Percentiles rank a stretch among this genome's conserved stretches.
phyloP scores from a whole-genome alignment of 2,113 vertebrate species.

The Collichthys lucidus region DNA sequence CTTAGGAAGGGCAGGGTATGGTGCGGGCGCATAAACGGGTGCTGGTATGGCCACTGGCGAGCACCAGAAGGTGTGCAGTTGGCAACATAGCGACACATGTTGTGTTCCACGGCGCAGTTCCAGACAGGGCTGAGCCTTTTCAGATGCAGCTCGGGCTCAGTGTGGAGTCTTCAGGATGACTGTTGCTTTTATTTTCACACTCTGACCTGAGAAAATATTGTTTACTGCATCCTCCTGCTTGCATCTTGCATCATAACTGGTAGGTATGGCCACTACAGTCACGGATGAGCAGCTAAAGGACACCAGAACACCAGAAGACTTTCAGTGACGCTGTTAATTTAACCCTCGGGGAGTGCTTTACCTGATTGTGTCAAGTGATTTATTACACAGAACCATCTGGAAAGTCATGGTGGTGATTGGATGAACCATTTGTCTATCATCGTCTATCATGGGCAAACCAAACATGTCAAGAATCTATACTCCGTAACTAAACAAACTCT shows the following conservation, averaged over 20 bases:
- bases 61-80: constrained; percentile 59
- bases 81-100: constrained; percentile 58
- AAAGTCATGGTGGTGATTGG: too few species aligned
- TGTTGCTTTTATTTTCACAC: constrained; percentile 52
- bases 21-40: constrained; percentile 31
- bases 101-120: constrained; percentile 22
- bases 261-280: constrained; percentile 28
- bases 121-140: constrained; percentile 34
- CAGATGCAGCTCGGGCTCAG: constrained; percentile 25
- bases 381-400: too few species aligned
- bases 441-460: too few species aligned
- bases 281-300: constrained; percentile 12
- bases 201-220: constrained; percentile 44
- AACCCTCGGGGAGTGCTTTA: not conserved
- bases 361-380: too few species aligned
- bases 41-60: constrained; percentile 46
- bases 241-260: constrained; percentile 47
- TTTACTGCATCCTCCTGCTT: constrained; percentile 46
- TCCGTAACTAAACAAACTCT: too few species aligned
- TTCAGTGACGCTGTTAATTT: constrained; percentile 1
- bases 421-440: too few species aligned
- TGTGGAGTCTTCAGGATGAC: constrained; percentile 14
- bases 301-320: not conserved
- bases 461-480: too few species aligned
- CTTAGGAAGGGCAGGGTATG: constrained; percentile 63